Evolutionary conservation across 2,888 invertebrate genomes (phyloP), one percentile per base, ranked within the genome.

Genomic region (Pammene aurita): DNA sequence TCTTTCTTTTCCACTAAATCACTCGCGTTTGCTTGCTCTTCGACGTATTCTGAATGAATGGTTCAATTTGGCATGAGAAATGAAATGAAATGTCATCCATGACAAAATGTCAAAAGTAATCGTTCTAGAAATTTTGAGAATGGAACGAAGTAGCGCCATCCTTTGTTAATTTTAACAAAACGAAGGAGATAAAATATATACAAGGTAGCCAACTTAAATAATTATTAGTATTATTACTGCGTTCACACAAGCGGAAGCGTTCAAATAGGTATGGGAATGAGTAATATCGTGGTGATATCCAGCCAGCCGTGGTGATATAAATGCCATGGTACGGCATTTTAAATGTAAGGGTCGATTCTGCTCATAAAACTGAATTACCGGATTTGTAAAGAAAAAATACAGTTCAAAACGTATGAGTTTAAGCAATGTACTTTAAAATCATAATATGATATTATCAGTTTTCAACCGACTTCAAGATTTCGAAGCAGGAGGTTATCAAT

Each of bases 101-200:
- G 58, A 44, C 58, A 14, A 54, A 10, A 54, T 4, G 44, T 58
- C 58, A 58, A 57, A 26, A 5, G 26, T 44, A n/a, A 7, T 26
- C 35, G n/a, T 69, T 69, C 69, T 60, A 69, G 69, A 69, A 69
- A 60, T 34, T 65, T 69, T 69, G 34, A 69, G 54, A 69, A 58
- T 65, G 65, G 69, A 69, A 69, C 41, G 11, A 1, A 1, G 38
- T 35, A 18, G 5, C 9, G 7, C 42, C 42, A 14, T 68, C 63
- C 42, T 50, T 26, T 63, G 2, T 42, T 42, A 16, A 57, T 38
- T 10, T 38, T 7, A 57, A 5, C 7, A 9, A n/a, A 62, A 6
- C 13, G 26, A 64, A 64, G 38, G 64, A 62, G 63, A 57, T 16
- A n/a, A 26, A 50, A 57, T 0, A 4, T 26, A 67, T 41, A 0